Base-by-base conservation (phyloP, 2,113 vertebrate species). In the Polypterus bichir region DNA sequence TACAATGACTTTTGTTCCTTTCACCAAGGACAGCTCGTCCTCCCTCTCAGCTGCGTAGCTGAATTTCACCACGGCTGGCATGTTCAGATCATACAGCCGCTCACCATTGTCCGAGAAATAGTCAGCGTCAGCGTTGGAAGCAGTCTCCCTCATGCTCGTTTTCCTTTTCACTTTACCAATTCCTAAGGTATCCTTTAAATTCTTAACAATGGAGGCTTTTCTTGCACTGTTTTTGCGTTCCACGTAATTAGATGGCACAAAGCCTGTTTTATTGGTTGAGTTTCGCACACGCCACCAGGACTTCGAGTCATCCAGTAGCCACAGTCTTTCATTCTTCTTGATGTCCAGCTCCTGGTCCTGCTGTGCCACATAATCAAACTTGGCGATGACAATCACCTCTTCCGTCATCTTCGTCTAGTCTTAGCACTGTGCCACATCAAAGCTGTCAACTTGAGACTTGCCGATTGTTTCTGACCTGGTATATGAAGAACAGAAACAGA, bases 301-400 rank as follows among this genome's bases (percentile, higher is more conserved):
- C 65, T 93, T 92, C 47, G 91, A 93, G 78, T 94, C 91, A 45
- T 94, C 91, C 46, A 94, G 76, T 51, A 94, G 87, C 88, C 89
- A 91, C 27, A 94, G 84, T 44, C 89, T 85, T 74, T 94, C 91
- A 11, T 93, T 92, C 74, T 92, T 94, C 79, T 92, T 93, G 68
- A 94, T 94, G 76, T 94, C 89, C 71, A 94, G 76, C 75, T 94
- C 91, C 82, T 94, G 91, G 70, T 94, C 91, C 81, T 94, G 91
- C 78, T 94, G 91, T 65, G 91, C 91, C 78, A 87, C 88, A 77
- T 94, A 94, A 77, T 94, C 91, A 73, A 92, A 94, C 77, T 94
- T 94, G 79, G 91, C 91, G 61, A 93, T 86, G 69, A 94, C 89
- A 64, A 92, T 88, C 75, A 90, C 89, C 83, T 94, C 91, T 80